Conservation (phyloP, 2,888 invertebrate genomes). For the Alloplasta piceator region DNA sequence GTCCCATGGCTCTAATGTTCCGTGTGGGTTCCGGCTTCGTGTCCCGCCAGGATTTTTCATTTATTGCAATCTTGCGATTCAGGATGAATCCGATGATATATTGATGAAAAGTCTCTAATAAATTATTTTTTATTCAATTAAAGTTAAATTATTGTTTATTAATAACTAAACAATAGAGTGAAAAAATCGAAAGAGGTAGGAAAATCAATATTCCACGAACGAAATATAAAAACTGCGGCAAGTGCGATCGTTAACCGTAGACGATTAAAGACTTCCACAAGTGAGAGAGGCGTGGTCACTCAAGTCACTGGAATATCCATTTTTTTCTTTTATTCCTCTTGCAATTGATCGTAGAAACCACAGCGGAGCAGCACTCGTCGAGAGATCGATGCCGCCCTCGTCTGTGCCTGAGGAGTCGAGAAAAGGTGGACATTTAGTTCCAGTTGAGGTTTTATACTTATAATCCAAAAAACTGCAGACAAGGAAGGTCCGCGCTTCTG, state of each 20-base stretch:
- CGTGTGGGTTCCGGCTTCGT: too few relatives aligned
- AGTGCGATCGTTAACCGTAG: constrained; percentile 13
- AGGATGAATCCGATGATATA: too few relatives aligned
- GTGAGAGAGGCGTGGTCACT: constrained; percentile 50
- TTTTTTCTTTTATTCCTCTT: constrained; percentile 21
- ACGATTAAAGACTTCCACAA: constrained; percentile 46
- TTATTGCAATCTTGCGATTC: too few relatives aligned
- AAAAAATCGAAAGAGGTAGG: neutral
- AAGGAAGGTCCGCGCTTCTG: constrained; percentile 20
- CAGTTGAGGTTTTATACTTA: too few relatives aligned
- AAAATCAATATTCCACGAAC: constrained; percentile 21
- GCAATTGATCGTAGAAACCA: neutral
- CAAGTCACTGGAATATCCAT: neutral
- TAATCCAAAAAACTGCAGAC: neutral
- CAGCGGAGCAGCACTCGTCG: neutral
- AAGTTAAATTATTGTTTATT: too few relatives aligned
- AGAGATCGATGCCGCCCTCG: constrained; percentile 30
- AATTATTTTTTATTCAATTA: too few relatives aligned
- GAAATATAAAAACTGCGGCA: neutral
- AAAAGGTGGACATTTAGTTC: too few relatives aligned
- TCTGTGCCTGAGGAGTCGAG: neutral
- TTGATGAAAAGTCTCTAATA: too few relatives aligned
- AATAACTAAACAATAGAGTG: neutral
- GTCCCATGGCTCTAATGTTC: too few relatives aligned
- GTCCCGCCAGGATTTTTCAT: too few relatives aligned